These are phyloP conservation scores for Mungos mungo DNA, from an alignment of 2,113 vertebrate species.

Conservation along the genomic window DNA sequence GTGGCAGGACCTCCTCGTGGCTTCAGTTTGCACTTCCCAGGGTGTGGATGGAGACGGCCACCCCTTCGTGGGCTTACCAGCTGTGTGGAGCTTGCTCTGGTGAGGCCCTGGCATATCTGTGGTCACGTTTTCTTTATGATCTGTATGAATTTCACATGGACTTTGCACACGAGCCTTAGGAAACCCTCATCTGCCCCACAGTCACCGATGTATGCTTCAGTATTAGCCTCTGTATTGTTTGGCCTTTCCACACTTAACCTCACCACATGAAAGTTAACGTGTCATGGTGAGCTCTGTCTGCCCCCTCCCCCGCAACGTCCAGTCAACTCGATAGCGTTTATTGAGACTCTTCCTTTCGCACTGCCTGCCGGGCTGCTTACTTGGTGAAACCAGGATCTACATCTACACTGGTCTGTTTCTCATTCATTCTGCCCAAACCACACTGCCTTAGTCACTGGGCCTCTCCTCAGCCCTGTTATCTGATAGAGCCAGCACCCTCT, in stretches of 20 bases:
- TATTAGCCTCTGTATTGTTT: background rate
- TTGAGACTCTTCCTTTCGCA: background rate
- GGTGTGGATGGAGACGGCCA: fast-evolving
- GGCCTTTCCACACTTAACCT: background rate
- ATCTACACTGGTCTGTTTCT: background rate
- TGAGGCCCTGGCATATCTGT: background rate
- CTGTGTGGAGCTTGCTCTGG: too few species aligned
- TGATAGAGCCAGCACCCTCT: too few species aligned
- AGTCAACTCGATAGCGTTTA: background rate
- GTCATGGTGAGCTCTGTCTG: too few species aligned
- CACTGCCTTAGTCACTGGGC: too few species aligned
- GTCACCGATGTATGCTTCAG: background rate
- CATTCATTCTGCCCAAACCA: fast-evolving
- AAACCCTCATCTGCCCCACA: too few species aligned
- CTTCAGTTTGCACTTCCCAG: background rate
- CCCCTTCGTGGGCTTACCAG: fast-evolving
- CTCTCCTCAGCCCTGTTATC: too few species aligned
- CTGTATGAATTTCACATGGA: background rate
- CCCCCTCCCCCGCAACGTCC: background rate
- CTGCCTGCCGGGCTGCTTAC: background rate
- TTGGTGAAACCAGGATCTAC: background rate
- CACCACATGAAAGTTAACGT: too few species aligned
- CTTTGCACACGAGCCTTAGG: background rate
- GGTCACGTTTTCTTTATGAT: background rate
- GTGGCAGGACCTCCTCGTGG: fast-evolving